Evolutionary conservation across 2,888 invertebrate species (phyloP), one percentile per base, ranked within the genome.

Genomic region (Leptopilina drosophilae): DNA sequence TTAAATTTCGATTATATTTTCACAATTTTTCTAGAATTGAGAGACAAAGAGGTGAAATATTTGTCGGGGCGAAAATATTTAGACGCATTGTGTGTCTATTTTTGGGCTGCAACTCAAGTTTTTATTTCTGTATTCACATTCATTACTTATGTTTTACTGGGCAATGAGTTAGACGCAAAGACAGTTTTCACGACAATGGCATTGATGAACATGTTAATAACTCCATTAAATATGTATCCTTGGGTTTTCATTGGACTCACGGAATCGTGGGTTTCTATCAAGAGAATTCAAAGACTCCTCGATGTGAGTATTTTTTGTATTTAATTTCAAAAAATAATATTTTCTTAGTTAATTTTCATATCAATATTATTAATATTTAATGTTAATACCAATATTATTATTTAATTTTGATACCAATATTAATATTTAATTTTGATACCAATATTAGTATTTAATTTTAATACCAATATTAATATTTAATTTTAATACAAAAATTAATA

Each of bases 71-170:
- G 98, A 81, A 99, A 99, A 93, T 99, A 99, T 92, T 92, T 99
- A 84, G 99, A 99, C 93, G 99, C 99, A 0, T 92, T 98, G 81
- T 99, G 99, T 92, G 99, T 99, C 14, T 99, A 98, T 91, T 96
- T 99, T 91, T 99, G 99, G 99, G 99, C 99, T 0, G 98, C 98
- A 0, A 99, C 99, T 8, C 99, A 99, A 0, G 97, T 99, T 42
- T 90, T 98, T 26, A 97, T 98, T 87, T 96, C 97, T 2, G 94
- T 97, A 80, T 92, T 97, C 11, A 98, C 97, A 0, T 96, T 98
- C 87, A 94, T 95, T 14, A 95, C 96, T 8, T 97, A 96, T 87
- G 95, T 95, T 42, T 91, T 96, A n/a, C 90, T 97, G 84, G 96
- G 97, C 80, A 94, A 96, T 93, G 92, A 94, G 73, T 93, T 99